Percentiles rank a stretch among this genome's conserved stretches.
phyloP scores from a whole-genome alignment of 2,113 vertebrate species.

The Gallinago jamesoni region DNA sequence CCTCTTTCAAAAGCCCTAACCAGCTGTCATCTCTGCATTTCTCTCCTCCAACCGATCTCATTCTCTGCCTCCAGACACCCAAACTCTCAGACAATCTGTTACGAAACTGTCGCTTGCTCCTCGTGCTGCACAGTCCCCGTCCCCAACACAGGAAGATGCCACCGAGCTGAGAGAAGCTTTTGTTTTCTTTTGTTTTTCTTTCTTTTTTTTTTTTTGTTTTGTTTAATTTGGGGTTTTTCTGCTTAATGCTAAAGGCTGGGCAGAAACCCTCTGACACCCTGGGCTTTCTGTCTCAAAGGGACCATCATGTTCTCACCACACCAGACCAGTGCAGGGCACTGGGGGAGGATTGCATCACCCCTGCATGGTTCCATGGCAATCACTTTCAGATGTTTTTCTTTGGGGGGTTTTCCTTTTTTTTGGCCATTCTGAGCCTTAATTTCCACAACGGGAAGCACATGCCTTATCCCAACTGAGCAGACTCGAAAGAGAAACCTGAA shows the following conservation, averaged over 20 bases:
- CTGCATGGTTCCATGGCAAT: rapidly evolving
- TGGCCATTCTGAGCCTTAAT: neutral
- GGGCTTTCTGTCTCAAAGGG: neutral
- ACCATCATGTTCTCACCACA: rapidly evolving
- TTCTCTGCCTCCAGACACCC: neutral
- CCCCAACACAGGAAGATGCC: neutral
- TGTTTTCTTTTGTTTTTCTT: neutral
- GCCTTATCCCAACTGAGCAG: neutral
- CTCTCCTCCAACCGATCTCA: neutral
- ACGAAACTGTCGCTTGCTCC: neutral
- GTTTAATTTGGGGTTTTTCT: neutral
- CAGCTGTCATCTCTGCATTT: neutral
- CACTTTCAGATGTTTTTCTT: neutral
- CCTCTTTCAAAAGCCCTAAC: neutral
- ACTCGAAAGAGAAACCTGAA: neutral
- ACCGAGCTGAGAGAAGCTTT: neutral
- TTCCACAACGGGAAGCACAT: neutral
- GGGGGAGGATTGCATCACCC: too few relatives aligned
- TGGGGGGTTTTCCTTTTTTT: neutral
- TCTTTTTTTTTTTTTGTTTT: neutral
- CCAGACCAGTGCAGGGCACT: neutral
- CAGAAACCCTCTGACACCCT: neutral
- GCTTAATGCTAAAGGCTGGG: neutral
- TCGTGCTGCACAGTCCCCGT: neutral
- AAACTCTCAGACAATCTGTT: neutral